A percentile compares a stretch with the other conserved stretches of the same genome.
Conservation (phyloP, 1,140 invertebrate species). For the Drosophila repleta region DNA sequence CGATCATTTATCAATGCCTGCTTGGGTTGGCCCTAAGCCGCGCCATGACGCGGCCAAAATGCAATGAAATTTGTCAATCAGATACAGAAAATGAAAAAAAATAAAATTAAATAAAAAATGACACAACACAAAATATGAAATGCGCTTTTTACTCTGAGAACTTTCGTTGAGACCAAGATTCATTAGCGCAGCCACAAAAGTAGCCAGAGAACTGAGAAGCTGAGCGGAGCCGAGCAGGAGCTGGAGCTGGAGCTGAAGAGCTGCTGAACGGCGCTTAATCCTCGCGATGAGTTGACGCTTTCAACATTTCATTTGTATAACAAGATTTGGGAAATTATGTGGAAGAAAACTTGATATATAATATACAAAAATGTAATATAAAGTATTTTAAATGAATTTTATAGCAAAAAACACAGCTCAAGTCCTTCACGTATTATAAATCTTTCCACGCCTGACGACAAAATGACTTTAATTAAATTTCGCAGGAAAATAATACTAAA, state of each 20-base stretch:
- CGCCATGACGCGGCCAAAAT: constrained; percentile 32
- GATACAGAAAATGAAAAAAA: neutral
- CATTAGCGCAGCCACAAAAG: constrained; percentile 13
- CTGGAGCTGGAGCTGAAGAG: neutral
- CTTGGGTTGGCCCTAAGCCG: constrained; percentile 23
- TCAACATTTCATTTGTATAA: constrained; percentile 52
- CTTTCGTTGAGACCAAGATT: constrained; percentile 34
- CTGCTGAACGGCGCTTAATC: constrained; percentile 48
- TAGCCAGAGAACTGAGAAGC: neutral
- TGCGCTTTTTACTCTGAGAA: constrained; percentile 42
- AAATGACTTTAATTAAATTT: too few species aligned
- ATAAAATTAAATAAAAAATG: constrained; percentile 21
- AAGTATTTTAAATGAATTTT: too few species aligned
- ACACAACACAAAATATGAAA: constrained; percentile 49
- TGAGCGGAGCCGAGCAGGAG: too few species aligned
- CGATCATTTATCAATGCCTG: constrained; percentile 50
- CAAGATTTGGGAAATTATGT: constrained; percentile 2
- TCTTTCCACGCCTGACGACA: too few species aligned
- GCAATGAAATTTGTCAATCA: constrained; percentile 48
- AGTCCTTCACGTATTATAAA: too few species aligned
- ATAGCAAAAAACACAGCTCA: too few species aligned
- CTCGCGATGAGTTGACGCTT: constrained; percentile 70
- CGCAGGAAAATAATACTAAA: too few species aligned
- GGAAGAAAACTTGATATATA: too few species aligned
- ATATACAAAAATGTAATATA: too few species aligned